Base-by-base conservation (phyloP, 2,888 invertebrate species). In the Ctena decussata region DNA sequence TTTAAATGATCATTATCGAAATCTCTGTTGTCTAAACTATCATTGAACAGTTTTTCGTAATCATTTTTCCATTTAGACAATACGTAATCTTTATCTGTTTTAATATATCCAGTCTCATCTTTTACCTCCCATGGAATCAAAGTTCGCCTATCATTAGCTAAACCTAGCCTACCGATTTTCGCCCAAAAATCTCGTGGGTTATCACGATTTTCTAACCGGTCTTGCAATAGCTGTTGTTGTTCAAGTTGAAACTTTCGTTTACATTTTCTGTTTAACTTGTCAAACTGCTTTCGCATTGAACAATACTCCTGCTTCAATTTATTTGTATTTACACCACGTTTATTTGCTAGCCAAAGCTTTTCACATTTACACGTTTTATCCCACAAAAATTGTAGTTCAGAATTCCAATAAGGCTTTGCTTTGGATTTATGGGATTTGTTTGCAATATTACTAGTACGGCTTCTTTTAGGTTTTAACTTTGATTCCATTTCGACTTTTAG, bases 31-130 rank as follows among this genome's bases (percentile, higher is more conserved):
- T 49, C 35, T 24, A 11, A 21, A n/a, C n/a, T 21, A 75, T 18
- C 37, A 53, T 75, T 75, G 15, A 35, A 75, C 39, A 75, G 21
- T 21, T 21, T 3, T 8, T 75, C 75, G 53, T 75, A 75, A 35
- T 75, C 75, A 12, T 3, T 15, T 75, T 49, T 75, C 75, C 75
- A 75, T 37, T 57, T 75, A 75, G 27, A 15, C 21, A 75, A 32
- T 5, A 75, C 75, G 35, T 24, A 37, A 18, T 49, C n/a, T 37
- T 35, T 53, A 49, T 49, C 57, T 18, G 49, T 53, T 11, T 1
- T 32, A 5, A 75, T 37, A 5, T 49, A 8, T 32, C 37, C 75
- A n/a, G 30, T 18, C 1, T 53, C 75, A 46, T 30, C 30, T 46
- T n/a, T 37, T 2, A 71, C 39, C 46, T 46, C 46, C 18, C 18